A percentile compares a stretch with the other conserved stretches of the same genome.
phyloP scores from a whole-genome alignment of 2,888 invertebrate species.

The Linyphia triangularis region DNA sequence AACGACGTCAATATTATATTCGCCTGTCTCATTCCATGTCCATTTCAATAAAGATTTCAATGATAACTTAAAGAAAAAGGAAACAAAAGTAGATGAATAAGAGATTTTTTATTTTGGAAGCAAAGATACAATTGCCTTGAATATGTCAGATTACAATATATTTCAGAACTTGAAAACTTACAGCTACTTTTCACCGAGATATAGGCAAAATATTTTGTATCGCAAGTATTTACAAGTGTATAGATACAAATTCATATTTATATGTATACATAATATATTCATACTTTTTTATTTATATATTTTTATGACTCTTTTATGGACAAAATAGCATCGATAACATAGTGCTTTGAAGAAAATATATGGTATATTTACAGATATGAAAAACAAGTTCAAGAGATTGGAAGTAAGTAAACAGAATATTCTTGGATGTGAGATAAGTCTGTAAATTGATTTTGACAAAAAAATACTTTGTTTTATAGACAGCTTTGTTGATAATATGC shows the following conservation, averaged over 20 bases:
- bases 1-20: too few relatives aligned
- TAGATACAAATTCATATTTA: constrained; percentile 22
- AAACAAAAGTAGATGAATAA: constrained; percentile 60
- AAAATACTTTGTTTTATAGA: too few relatives aligned
- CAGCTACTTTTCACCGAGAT: constrained; percentile 49
- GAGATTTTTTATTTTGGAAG: constrained; percentile 66
- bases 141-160: constrained; percentile 64
- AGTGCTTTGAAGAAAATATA: constrained; percentile 34
- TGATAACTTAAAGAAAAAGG: neutral
- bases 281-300: constrained; percentile 22
- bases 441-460: too few relatives aligned
- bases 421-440: too few relatives aligned
- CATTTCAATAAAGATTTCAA: neutral
- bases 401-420: too few relatives aligned
- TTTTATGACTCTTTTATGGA: constrained; percentile 11
- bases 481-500: too few relatives aligned
- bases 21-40: neutral
- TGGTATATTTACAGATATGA: constrained; percentile 24
- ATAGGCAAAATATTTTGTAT: constrained; percentile 66
- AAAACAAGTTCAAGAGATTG: too few relatives aligned
- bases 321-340: neutral
- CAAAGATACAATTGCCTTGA: constrained; percentile 55
- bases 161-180: constrained; percentile 54
- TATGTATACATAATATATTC: constrained; percentile 14
- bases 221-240: constrained; percentile 28